These are phyloP conservation scores for Gobio occitaniae DNA, from an alignment of 2,797 vertebrate species.

Conservation along the genomic window DNA sequence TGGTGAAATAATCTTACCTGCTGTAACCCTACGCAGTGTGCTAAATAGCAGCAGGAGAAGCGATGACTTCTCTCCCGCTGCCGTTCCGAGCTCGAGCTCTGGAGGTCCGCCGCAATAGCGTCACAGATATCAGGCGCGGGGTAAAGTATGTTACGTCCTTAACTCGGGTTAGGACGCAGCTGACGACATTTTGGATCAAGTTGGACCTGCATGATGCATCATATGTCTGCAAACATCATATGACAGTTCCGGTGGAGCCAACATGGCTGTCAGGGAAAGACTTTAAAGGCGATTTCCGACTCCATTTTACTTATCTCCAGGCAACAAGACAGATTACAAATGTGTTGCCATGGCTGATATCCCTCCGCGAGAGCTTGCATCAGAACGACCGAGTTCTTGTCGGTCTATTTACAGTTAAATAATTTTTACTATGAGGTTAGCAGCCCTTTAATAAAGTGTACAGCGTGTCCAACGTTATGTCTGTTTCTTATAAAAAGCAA, in stretches of 20 bases:
- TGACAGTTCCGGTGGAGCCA: conserved; percentile 66
- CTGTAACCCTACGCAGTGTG: conserved; percentile 72
- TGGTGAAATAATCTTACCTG: conserved; percentile 67
- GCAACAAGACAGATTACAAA: conserved; percentile 86
- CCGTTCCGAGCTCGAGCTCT: conserved; percentile 82
- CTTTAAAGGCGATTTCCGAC: conserved; percentile 28
- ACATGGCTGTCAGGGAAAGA: conserved; percentile 66
- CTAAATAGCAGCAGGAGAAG: conserved; percentile 72
- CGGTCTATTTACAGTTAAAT: neutral
- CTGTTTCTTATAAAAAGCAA: neutral
- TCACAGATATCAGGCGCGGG: conserved; percentile 80
- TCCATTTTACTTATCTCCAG: conserved; percentile 75
- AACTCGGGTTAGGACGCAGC: conserved; percentile 67
- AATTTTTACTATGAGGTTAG: neutral
- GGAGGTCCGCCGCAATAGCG: conserved; percentile 79
- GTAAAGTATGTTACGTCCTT: conserved; percentile 74
- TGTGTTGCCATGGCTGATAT: conserved; percentile 74
- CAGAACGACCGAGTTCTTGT: conserved; percentile 68
- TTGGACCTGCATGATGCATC: conserved; percentile 36
- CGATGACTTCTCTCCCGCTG: conserved; percentile 83
- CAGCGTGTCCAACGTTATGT: neutral
- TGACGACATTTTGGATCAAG: conserved; percentile 77
- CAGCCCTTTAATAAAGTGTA: neutral
- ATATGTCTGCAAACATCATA: neutral
- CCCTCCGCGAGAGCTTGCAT: conserved; percentile 85